phyloP scores from a whole-genome alignment of 2,113 vertebrate genomes.

The Danio rerio region DNA sequence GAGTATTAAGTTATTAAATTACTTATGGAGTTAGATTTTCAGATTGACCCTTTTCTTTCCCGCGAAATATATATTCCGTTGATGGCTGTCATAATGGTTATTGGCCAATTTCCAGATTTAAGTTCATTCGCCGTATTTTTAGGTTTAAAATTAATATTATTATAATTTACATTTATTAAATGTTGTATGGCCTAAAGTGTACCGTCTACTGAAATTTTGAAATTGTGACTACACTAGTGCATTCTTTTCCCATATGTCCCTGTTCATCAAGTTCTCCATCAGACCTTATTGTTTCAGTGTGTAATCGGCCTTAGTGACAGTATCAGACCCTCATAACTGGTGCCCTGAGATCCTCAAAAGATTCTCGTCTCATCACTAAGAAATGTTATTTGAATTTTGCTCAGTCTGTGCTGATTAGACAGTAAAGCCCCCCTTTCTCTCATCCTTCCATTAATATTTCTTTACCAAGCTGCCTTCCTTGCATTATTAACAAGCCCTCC shows the following conservation, averaged over 20 bases:
- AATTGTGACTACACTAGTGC: background rate
- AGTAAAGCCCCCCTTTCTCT: constrained; percentile 1
- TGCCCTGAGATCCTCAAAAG: background rate
- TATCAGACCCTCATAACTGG: background rate
- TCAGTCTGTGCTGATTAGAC: constrained; percentile 41
- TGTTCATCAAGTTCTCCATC: background rate
- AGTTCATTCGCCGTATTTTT: too few species aligned
- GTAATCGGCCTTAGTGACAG: background rate
- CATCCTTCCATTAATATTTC: constrained; percentile 56
- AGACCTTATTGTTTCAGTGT: background rate
- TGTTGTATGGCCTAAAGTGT: too few species aligned
- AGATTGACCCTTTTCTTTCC: too few species aligned
- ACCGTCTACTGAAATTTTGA: background rate
- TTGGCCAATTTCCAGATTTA: too few species aligned
- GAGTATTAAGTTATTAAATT: too few species aligned
- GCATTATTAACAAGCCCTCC: constrained; percentile 80
- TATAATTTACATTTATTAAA: too few species aligned
- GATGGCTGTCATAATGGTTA: too few species aligned
- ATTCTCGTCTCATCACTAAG: background rate
- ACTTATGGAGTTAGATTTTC: too few species aligned
- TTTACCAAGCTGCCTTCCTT: constrained; percentile 67
- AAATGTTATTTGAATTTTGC: constrained; percentile 20
- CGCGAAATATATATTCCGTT: too few species aligned
- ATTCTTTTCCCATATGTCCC: background rate
- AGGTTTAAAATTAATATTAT: too few species aligned